These are phyloP conservation scores for Xyrichtys novacula DNA, from an alignment of 2,797 vertebrate genomes.

Conservation along the genomic window DNA sequence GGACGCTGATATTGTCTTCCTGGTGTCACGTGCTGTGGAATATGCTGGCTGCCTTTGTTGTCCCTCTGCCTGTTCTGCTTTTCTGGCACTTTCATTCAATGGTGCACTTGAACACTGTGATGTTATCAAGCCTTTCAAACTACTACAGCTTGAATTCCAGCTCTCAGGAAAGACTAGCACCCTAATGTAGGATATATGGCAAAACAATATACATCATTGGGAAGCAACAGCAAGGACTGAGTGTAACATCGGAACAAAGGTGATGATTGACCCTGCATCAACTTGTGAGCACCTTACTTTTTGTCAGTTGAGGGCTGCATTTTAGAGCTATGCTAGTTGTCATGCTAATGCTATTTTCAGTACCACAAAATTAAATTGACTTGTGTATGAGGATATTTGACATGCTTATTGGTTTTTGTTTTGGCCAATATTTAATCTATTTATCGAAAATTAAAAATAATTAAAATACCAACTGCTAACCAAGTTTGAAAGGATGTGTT, in stretches of 20 bases:
- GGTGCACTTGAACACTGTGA: conserved; percentile 83
- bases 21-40: conserved; percentile 86
- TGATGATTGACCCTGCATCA: conserved; percentile 51
- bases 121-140: conserved; percentile 86
- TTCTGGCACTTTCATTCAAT: conserved; percentile 91
- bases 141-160: conserved; percentile 84
- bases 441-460: too few species aligned
- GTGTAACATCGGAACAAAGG: conserved; percentile 71
- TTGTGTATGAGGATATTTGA: background rate
- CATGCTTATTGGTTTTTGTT: background rate
- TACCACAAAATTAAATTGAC: background rate
- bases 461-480: background rate
- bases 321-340: conserved; percentile 21
- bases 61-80: conserved; percentile 84
- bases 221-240: conserved; percentile 69
- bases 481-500: conserved; percentile 23
- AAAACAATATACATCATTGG: conserved; percentile 72
- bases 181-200: conserved; percentile 82
- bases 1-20: conserved; percentile 83
- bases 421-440: conserved; percentile 18
- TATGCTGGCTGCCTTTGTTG: conserved; percentile 89
- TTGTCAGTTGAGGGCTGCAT: conserved; percentile 12
- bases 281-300: conserved; percentile 22
- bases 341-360: conserved; percentile 29
- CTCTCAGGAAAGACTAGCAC: conserved; percentile 78